phyloP scores from a whole-genome alignment of 2,797 vertebrate species.

The Sarcophilus harrisii region DNA sequence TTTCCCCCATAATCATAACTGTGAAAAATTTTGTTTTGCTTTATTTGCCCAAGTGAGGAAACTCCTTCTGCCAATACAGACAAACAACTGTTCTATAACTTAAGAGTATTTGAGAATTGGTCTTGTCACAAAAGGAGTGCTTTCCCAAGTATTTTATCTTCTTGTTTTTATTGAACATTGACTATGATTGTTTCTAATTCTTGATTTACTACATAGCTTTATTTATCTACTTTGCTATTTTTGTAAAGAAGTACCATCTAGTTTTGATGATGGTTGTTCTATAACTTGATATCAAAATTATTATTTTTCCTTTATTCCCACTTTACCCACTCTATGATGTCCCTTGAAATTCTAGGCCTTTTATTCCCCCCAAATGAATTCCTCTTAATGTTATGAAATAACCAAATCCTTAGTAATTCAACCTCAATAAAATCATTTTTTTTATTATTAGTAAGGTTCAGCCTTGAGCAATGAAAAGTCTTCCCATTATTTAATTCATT shows the following conservation, averaged over 20 bases:
- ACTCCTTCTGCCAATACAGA: neutral
- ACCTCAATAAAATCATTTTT: neutral
- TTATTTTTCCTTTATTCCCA: neutral
- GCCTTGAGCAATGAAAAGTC: neutral
- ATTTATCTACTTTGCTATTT: neutral
- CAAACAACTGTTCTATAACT: neutral
- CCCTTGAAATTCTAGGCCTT: neutral
- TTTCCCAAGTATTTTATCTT: neutral
- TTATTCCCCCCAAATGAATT: neutral
- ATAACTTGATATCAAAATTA: neutral
- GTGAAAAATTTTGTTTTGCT: neutral
- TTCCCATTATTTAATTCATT: neutral
- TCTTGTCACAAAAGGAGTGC: neutral
- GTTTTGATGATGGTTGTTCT: neutral
- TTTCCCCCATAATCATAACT: neutral
- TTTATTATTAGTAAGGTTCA: neutral
- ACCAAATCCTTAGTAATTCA: neutral
- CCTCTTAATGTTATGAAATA: neutral
- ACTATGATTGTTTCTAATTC: neutral
- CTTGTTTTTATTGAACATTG: neutral
- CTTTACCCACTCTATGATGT: neutral
- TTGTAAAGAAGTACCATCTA: neutral
- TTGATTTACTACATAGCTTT: neutral
- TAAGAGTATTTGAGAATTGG: neutral
- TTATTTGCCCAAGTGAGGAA: neutral